These are phyloP conservation scores for Boleophthalmus pectinirostris DNA, from an alignment of 2,113 vertebrate genomes.

Conservation along the genomic window DNA sequence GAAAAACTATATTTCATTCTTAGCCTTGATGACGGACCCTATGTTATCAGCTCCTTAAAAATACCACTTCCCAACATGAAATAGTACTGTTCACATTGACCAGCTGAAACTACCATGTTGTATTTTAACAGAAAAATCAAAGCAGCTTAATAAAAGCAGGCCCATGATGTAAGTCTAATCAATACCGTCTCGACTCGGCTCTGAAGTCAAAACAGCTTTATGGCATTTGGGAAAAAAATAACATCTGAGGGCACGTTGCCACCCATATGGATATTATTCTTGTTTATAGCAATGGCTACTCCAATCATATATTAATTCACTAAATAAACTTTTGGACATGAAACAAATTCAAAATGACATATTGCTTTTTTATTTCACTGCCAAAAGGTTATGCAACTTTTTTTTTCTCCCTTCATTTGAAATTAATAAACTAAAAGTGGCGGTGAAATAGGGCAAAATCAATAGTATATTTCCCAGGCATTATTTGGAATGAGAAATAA, in stretches of 20 bases:
- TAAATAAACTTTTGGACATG: conserved; percentile 30
- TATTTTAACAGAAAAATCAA: conserved; percentile 54
- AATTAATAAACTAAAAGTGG: conserved; percentile 43
- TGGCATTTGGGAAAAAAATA: conserved; percentile 46
- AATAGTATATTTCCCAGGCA: conserved; percentile 60
- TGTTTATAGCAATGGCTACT: conserved; percentile 42
- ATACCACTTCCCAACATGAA: conserved; percentile 11
- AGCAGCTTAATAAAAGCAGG: conserved; percentile 50
- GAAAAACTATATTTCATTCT: neutral
- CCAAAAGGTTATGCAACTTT: conserved; percentile 21
- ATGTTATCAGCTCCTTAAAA: neutral
- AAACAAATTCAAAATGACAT: conserved; percentile 10
- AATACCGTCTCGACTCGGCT: conserved; percentile 57
- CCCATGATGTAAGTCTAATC: conserved; percentile 59
- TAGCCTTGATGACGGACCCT: neutral
- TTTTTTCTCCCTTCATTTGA: conserved; percentile 28
- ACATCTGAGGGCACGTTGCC: conserved; percentile 41
- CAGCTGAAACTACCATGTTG: conserved; percentile 40
- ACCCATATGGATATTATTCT: conserved; percentile 41
- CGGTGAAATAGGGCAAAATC: conserved; percentile 57
- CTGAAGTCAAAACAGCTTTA: conserved; percentile 49
- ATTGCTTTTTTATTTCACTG: conserved; percentile 9
- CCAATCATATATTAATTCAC: conserved; percentile 32
- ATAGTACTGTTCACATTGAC: conserved; percentile 51
- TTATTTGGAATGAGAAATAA: conserved; percentile 55